Conservation (phyloP, 1,140 invertebrate species). For the Hypothenemus hampei region DNA sequence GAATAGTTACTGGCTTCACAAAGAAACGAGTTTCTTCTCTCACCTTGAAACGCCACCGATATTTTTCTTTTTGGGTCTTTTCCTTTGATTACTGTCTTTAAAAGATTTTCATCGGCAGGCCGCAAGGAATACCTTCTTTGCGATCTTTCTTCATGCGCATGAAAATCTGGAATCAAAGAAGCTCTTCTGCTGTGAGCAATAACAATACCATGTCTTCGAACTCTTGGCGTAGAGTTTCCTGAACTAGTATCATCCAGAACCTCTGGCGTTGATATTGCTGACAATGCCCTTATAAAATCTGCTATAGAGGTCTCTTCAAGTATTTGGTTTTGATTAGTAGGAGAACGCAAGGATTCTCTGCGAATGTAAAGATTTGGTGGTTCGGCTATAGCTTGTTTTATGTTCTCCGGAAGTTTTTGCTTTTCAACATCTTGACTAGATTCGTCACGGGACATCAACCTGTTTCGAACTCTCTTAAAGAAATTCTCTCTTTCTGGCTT, state of each 20-base stretch:
- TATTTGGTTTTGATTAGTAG: constrained; percentile 50
- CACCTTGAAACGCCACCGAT: constrained; percentile 13
- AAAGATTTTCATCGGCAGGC: constrained; percentile 41
- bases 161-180: constrained; percentile 21
- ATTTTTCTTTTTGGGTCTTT: constrained; percentile 21
- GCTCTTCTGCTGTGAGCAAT: constrained; percentile 20
- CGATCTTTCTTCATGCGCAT: neutral
- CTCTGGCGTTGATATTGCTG: constrained; percentile 45
- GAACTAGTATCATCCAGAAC: constrained; percentile 39
- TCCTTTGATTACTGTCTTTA: constrained; percentile 5
- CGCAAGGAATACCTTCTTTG: constrained; percentile 48
- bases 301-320: constrained; percentile 72
- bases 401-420: constrained; percentile 22
- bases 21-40: constrained; percentile 10
- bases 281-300: constrained; percentile 65
- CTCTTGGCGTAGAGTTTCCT: constrained; percentile 45
- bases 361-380: constrained; percentile 5
- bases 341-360: constrained; percentile 15
- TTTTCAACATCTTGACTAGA: constrained; percentile 37
- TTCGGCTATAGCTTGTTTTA: neutral
- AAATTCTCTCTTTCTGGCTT: constrained; percentile 26
- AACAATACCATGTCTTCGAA: constrained; percentile 11
- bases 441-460: constrained; percentile 28
- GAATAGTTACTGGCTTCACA: neutral
- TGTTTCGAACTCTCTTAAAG: constrained; percentile 26